Percentiles rank a stretch among this genome's conserved stretches.
Conservation (phyloP, 2,888 invertebrate genomes). For the Chironomus tentans region DNA sequence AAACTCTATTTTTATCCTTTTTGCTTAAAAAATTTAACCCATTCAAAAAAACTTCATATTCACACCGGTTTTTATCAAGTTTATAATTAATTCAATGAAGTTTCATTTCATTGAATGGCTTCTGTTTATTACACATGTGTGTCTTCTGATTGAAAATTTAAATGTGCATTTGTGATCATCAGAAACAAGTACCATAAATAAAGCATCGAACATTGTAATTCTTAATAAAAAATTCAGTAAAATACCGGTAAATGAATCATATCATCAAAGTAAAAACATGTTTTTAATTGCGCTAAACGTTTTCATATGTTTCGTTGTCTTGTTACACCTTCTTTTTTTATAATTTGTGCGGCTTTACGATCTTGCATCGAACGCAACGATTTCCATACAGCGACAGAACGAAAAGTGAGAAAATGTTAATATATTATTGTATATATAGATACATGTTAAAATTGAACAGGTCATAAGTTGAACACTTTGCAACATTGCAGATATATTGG, state of each 20-base stretch:
- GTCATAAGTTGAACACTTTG: neutral
- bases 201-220: no score
- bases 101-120: no score
- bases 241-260: slow-evolving; percentile 23
- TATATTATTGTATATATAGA: neutral
- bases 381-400: no score
- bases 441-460: neutral
- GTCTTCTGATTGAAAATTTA: no score
- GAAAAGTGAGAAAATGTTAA: slow-evolving; percentile 10
- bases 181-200: neutral
- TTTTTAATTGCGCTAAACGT: slow-evolving; percentile 21
- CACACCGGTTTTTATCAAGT: no score
- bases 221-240: neutral
- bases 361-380: neutral
- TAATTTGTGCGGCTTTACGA: neutral
- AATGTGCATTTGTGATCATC: no score
- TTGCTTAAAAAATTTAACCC: no score
- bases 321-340: slow-evolving; percentile 9
- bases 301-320: slow-evolving; percentile 15
- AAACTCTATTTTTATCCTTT: no score
- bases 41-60: no score
- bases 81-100: no score
- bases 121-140: no score
- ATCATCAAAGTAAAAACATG: slow-evolving; percentile 5
- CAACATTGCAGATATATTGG: neutral